Conservation (phyloP, 2,888 invertebrate genomes). For the Nematopogon swammerdamellus region DNA sequence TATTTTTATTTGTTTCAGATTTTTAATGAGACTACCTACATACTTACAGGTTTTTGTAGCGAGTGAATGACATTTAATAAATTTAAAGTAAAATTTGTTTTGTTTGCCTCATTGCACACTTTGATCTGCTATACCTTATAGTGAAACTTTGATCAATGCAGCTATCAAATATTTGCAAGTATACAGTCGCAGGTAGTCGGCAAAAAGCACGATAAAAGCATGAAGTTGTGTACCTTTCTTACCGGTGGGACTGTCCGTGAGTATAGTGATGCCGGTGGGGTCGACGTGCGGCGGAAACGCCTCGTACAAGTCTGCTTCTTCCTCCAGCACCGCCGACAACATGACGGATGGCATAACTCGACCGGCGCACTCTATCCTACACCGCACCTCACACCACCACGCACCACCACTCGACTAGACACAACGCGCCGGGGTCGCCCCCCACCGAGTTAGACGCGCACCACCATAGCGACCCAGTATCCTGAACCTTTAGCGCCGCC, state of each 20-base stretch:
- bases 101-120: too few species aligned
- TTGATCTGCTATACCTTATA: too few species aligned
- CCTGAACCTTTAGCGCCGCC: slow-evolving; percentile 13
- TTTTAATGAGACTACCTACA: too few species aligned
- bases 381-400: slow-evolving; percentile 18
- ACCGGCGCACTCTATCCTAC: slow-evolving; percentile 27
- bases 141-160: too few species aligned
- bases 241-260: slow-evolving; percentile 63
- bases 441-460: slow-evolving; percentile 34
- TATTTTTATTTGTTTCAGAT: too few species aligned
- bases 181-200: too few species aligned
- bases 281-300: slow-evolving; percentile 82
- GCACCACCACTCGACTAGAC: slow-evolving; percentile 18
- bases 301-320: slow-evolving; percentile 73
- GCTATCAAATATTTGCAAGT: too few species aligned
- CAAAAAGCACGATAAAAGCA: too few species aligned
- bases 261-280: slow-evolving; percentile 70
- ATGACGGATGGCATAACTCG: slow-evolving; percentile 61
- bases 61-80: too few species aligned
- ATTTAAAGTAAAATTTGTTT: too few species aligned
- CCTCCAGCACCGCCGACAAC: slow-evolving; percentile 71
- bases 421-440: slow-evolving; percentile 25
- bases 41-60: too few species aligned
- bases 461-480: slow-evolving; percentile 21
- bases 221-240: slow-evolving; percentile 11